Conservation (phyloP, 2,888 invertebrate genomes). For the Arrhopalites spinosus region DNA sequence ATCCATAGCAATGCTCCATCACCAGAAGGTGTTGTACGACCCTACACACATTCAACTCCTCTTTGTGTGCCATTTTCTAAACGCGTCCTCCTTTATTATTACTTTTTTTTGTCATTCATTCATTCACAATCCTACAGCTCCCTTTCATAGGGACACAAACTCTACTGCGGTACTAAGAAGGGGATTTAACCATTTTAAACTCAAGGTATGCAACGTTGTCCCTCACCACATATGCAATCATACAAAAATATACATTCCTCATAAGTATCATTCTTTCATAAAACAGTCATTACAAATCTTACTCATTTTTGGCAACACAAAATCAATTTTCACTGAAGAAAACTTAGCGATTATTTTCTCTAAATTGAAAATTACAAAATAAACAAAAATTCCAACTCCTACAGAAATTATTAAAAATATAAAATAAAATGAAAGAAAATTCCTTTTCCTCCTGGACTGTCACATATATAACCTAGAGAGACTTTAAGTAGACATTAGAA, state of each 20-base stretch:
- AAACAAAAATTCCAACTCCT: too few relatives aligned
- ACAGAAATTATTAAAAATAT: too few relatives aligned
- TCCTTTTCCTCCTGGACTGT: neutral
- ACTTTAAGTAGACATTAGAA: neutral
- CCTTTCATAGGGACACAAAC: neutral
- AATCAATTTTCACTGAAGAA: too few relatives aligned
- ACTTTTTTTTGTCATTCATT: constrained; percentile 41
- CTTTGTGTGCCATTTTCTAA: constrained; percentile 42
- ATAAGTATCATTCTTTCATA: too few relatives aligned
- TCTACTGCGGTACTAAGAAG: constrained; percentile 30
- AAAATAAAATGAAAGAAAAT: too few relatives aligned
- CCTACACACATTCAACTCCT: constrained; percentile 29
- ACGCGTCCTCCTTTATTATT: constrained; percentile 35
- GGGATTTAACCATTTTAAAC: constrained; percentile 40
- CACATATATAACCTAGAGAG: too few relatives aligned
- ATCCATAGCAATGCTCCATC: constrained; percentile 20
- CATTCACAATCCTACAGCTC: constrained; percentile 33
- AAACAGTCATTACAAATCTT: too few relatives aligned
- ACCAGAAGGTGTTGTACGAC: constrained; percentile 33
- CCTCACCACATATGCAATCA: too few relatives aligned
- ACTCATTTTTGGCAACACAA: too few relatives aligned
- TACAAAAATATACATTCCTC: too few relatives aligned
- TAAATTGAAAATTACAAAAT: too few relatives aligned
- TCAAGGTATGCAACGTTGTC: neutral
- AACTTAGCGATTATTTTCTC: too few relatives aligned